Base-by-base conservation (phyloP, 2,113 vertebrate species). In the Microcebus murinus region DNA sequence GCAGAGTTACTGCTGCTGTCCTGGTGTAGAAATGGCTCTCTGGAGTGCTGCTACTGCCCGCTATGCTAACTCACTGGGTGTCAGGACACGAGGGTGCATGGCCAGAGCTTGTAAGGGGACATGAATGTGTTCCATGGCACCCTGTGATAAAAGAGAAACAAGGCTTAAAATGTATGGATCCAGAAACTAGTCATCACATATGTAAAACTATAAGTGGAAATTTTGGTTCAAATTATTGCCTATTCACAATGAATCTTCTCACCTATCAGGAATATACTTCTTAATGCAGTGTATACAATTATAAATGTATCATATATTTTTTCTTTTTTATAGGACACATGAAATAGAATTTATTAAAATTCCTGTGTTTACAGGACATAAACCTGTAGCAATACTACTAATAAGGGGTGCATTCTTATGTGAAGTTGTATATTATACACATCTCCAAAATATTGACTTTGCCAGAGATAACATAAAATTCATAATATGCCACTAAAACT, bases 311-410 rank as follows among this genome's bases (percentile, higher is more conserved):
- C 17, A 5, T 34, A 70, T 61, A 25, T 42, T n/a, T 88, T 55
- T 45, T 48, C 31, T 52, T 93, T 90, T 77, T 57, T 36, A 92
- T 84, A 8, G 18, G 39, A 94, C 39, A 87, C 20, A 59, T 74
- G 70, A 92, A 42, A 77, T 77, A 61, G 50, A 85, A 71, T 96
- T 73, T 95, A 89, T 63, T 67, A 91, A 96, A 90, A 93, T 71
- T 55, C 27, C 83, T 68, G 0, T 88, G 48, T 87, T 90, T 93
- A 50, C 90, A 87, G 6, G 25, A 14, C 25, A 82, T 81, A 92
- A 95, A 42, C 8, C 21, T 82, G 6, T 57, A 90, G 59, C 29
- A 87, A 80, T 91, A 42, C 68, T 77, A 20, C 77, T 84, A 91
- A 14, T 74, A 87, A 52, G 25, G 12, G 61, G 20, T 73, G 15